Evolutionary conservation across 2,113 vertebrate species (phyloP), one percentile per base, ranked within the genome.

Genomic region (Corynorhinus townsendii): DNA sequence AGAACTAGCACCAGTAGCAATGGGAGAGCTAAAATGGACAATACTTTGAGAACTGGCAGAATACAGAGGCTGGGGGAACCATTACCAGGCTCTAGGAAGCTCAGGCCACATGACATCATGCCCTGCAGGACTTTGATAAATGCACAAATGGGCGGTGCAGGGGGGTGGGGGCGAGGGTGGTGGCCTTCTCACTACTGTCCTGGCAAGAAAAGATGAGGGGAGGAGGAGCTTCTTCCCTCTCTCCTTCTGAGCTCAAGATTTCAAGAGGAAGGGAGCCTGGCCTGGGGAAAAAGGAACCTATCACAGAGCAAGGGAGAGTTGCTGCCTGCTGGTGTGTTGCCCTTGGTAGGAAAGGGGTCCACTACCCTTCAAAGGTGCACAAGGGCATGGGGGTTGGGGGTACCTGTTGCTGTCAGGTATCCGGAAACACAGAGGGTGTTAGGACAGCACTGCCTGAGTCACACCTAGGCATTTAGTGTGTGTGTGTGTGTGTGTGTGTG

Each of bases 381-480:
- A 19, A 1, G 45, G 72, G n/a, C 8, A 1, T 1, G 19, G 33
- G n/a, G 19, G 0, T 19, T 10, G 28, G 68, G 6, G 7, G 3
- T 49, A 3, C n/a, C 38, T 38, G 5, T 20, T 64, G 47, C 33
- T 66, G n/a, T 59, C 62, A 22, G 66, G 22, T 4, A 11, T 49
- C 62, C 20, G 54, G 35, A 47, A 45, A 90, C 66, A 59, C 6
- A 33, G 11, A 91, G 49, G 26, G 10, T 26, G 0, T 43, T 35
- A 76, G n/a, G 52, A 33, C 7, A 77, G 62, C 7, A 26, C 26
- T 24, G 15, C 19, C 52, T 92, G n/a, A 52, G n/a, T 35, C 52
- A 71, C 4, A 72, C 9, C 19, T 14, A n/a, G 49, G 69, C 22
- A n/a, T 26, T 71, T 76, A 22, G 47, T 26, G 71, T 43, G 38